phyloP scores from a whole-genome alignment of 2,797 vertebrate species.

The Pseudomugil tenellus region DNA sequence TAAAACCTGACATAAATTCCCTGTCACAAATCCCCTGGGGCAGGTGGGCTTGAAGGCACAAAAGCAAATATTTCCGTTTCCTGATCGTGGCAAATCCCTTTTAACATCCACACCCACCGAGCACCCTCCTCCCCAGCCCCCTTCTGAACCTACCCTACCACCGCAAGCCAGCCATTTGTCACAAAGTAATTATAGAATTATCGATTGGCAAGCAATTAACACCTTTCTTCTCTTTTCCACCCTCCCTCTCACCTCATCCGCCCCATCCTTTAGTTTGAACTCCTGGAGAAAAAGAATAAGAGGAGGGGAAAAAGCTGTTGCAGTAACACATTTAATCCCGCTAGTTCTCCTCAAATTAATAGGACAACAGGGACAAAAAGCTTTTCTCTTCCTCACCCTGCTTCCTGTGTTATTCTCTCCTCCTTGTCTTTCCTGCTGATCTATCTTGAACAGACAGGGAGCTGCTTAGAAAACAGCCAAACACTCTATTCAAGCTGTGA shows the following conservation, averaged over 20 bases:
- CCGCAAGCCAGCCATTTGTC: slow-evolving; percentile 85
- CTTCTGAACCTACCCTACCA: slow-evolving; percentile 67
- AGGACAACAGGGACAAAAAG: slow-evolving; percentile 79
- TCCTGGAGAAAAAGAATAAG: slow-evolving; percentile 68
- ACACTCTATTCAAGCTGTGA: slow-evolving; percentile 35
- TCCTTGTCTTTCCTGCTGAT: slow-evolving; percentile 62
- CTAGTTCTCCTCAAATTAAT: slow-evolving; percentile 83
- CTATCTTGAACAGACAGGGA: slow-evolving; percentile 62
- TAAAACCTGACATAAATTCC: slow-evolving; percentile 83
- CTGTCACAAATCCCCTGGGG: slow-evolving; percentile 80
- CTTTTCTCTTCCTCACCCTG: slow-evolving; percentile 68
- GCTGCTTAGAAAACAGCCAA: slow-evolving; percentile 55
- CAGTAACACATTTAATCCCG: slow-evolving; percentile 84
- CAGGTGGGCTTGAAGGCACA: slow-evolving; percentile 80
- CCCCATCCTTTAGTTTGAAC: slow-evolving; percentile 84
- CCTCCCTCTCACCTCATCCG: slow-evolving; percentile 47
- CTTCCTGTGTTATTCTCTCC: slow-evolving; percentile 57
- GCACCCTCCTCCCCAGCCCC: slow-evolving; percentile 54
- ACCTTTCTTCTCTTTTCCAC: slow-evolving; percentile 75
- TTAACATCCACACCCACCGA: slow-evolving; percentile 75
- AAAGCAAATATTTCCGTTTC: slow-evolving; percentile 88
- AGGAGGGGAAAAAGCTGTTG: slow-evolving; percentile 47
- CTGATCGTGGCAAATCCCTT: slow-evolving; percentile 80
- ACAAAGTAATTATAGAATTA: slow-evolving; percentile 91
- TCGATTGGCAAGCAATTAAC: slow-evolving; percentile 89